Evolutionary conservation across 2,113 vertebrate species (phyloP).

Genomic region (Ceyx margarethae): DNA sequence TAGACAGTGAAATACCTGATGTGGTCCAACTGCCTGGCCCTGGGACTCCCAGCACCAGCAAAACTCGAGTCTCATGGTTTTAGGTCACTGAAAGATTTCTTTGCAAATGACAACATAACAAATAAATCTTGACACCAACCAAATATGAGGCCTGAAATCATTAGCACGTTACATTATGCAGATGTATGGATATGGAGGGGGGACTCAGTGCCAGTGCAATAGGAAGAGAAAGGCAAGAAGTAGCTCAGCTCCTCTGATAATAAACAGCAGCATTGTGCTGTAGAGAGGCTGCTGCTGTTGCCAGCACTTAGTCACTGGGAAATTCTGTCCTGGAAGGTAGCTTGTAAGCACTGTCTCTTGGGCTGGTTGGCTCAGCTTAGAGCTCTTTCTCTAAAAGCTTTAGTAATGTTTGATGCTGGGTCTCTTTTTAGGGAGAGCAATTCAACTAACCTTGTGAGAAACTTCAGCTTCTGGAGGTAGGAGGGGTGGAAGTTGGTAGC

Average conservation of each 20-base stretch:
- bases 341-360: neutral
- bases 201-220: neutral
- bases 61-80: neutral
- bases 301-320: neutral
- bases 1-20: neutral
- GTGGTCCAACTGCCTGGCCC: neutral
- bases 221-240: neutral
- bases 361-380: neutral
- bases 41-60: neutral
- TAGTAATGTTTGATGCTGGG: neutral
- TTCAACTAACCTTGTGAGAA: neutral
- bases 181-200: neutral
- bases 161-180: neutral
- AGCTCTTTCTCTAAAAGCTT: neutral
- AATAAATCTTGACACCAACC: neutral
- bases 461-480: neutral
- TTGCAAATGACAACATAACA: neutral
- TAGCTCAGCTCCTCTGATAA: neutral
- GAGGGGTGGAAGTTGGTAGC: neutral
- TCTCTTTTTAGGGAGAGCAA: neutral
- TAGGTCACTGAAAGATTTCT: neutral
- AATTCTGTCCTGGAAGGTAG: neutral
- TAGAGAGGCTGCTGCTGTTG: neutral
- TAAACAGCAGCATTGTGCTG: neutral
- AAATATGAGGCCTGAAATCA: neutral